phyloP scores from a whole-genome alignment of 2,113 vertebrate species.

The Microtus richardsoni region DNA sequence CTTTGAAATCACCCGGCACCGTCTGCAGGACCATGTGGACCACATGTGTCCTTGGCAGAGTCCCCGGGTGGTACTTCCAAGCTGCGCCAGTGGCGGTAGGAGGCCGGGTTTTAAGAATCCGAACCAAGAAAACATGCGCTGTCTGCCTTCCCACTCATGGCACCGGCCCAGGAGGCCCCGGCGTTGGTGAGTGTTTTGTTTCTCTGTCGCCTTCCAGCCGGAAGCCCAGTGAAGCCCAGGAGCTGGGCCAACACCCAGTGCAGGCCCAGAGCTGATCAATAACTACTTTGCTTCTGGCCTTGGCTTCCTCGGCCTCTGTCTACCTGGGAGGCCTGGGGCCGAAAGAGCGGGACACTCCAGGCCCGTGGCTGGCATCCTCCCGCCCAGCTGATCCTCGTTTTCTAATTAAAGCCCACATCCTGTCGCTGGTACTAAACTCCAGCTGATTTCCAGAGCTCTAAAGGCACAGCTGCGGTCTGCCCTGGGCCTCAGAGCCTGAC shows the following conservation, averaged over 20 bases:
- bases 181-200: neutral
- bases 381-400: neutral
- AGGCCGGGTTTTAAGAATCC: constrained; percentile 16
- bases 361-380: neutral
- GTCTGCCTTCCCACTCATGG: constrained; percentile 64
- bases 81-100: neutral
- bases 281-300: neutral
- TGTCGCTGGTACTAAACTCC: neutral
- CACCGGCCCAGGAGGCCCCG: neutral
- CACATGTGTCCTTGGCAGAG: constrained; percentile 36
- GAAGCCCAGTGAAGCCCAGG: neutral
- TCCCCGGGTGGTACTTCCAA: neutral
- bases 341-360: neutral
- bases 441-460: neutral
- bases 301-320: constrained; percentile 54
- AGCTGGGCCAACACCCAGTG: neutral
- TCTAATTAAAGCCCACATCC: neutral
- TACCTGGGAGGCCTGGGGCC: constrained; percentile 60
- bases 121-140: neutral
- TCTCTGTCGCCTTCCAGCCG: neutral
- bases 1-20: neutral
- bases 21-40: constrained; percentile 61
- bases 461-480: neutral
- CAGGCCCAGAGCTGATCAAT: constrained; percentile 35
- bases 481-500: neutral